phyloP scores from a whole-genome alignment of 2,113 vertebrate genomes.

The Holacanthus passer region DNA sequence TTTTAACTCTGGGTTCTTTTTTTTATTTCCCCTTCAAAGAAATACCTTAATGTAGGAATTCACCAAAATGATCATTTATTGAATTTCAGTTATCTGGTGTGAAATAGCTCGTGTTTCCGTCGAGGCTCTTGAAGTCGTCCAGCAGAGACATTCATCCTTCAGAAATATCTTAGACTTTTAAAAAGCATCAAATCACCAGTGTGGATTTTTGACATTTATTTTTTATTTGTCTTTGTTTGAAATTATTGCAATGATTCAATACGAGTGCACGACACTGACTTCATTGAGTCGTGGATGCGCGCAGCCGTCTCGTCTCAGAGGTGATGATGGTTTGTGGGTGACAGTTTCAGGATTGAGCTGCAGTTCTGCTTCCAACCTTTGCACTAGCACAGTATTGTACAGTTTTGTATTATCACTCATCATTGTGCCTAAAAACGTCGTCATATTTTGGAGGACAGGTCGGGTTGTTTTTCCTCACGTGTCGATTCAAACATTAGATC shows the following conservation, averaged over 20 bases:
- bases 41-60: not conserved
- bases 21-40: not conserved
- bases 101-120: too few relatives aligned
- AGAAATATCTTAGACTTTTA: not conserved
- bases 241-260: not conserved
- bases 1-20: not conserved
- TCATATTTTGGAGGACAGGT: conserved; percentile 4
- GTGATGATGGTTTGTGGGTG: not conserved
- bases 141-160: not conserved
- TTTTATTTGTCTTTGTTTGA: not conserved
- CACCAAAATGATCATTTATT: not conserved
- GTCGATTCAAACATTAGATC: not conserved
- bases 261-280: not conserved
- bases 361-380: conserved; percentile 45
- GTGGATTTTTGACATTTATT: not conserved
- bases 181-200: not conserved
- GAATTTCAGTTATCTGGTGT: not conserved
- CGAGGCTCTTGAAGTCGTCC: too few relatives aligned
- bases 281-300: not conserved
- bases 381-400: conserved; percentile 61
- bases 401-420: conserved; percentile 60
- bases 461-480: not conserved
- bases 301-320: not conserved
- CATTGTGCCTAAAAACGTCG: conserved; percentile 58
- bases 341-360: not conserved